Base-by-base conservation (phyloP, 92 coral and sea anemone genomes). In the Zoanthus sansibaricus region DNA sequence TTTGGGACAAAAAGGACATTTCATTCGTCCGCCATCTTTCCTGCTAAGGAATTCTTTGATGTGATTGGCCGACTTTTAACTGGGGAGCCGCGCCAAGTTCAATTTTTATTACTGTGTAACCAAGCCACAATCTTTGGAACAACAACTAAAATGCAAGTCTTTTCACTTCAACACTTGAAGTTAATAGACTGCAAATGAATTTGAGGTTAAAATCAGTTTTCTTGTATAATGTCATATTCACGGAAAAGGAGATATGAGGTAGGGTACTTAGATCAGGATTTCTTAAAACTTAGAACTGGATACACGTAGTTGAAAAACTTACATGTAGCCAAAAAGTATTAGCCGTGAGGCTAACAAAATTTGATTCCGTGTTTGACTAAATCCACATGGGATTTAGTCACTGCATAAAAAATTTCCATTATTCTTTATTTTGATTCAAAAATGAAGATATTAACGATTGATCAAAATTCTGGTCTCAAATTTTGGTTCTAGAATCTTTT, bases 21-120 rank as follows among this genome's bases (percentile, higher is more conserved):
- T 58, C 18, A 12, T 44, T 31, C 79, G 12, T 84, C 88, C 79
- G 90, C 90, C 93, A 86, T 90, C 31, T 80, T 88, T 46, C 11
- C 14, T 12, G 3, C 7, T 17, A 18, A 17, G 18, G 9, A 6
- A 79, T 6, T 3, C 6, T 32, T 25, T 44, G 17, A 17, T 37
- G 31, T 79, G 73, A 79, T 79, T 79, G 74, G 84, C 52, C 42
- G 20, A 45, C 0, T 42, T 30, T 31, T 5, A 46, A 16, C 75
- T 80, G 46, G 20, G 75, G 17, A 80, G 44, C 85, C 85, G 70
- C 85, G 59, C 83, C 25, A 8, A 17, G 16, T 18, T 33, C 9
- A 6, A 37, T 37, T 10, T 15, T 1, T 33, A 17, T 15, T 7
- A 8, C 58, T 67, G 12, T 55, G 85, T 31, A 80, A 25, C 85